A percentile compares a stretch with the other conserved stretches of the same genome.
Evolutionary conservation across 2,888 invertebrate genomes (phyloP).

Genomic region (Noctua janthe): DNA sequence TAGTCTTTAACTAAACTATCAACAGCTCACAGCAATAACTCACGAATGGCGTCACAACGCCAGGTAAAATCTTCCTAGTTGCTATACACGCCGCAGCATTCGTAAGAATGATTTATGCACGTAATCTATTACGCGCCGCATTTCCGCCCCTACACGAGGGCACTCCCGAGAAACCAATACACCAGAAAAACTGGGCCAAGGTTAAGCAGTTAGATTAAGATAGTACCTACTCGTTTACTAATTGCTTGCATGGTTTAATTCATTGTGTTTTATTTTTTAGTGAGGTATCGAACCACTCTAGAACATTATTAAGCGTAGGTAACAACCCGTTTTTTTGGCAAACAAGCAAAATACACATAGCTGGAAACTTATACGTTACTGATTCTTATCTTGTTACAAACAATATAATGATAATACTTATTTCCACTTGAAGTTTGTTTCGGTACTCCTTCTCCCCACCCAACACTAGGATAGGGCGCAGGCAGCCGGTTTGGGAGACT

Average conservation of each 20-base stretch:
- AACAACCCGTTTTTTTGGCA: neutral
- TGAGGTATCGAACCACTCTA: neutral
- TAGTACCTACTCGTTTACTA: neutral
- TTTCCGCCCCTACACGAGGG: neutral
- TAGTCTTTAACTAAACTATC: neutral
- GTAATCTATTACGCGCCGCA: neutral
- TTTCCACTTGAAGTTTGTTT: neutral
- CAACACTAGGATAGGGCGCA: neutral
- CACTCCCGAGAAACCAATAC: conserved; percentile 17
- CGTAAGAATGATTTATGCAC: conserved; percentile 13
- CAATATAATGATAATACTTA: neutral
- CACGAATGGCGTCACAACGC: neutral
- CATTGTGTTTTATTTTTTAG: neutral
- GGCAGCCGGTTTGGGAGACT: neutral
- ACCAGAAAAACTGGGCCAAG: conserved; percentile 36
- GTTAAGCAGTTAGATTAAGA: conserved; percentile 4
- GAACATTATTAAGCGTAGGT: neutral
- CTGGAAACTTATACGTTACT: neutral
- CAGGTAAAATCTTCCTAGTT: neutral
- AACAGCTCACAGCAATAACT: neutral
- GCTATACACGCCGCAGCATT: neutral
- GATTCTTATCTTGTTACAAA: neutral
- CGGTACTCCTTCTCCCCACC: no score
- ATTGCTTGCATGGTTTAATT: neutral
- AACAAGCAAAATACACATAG: neutral